Conservation (phyloP, 2,888 invertebrate genomes). For the Philhelius pedissequus region DNA sequence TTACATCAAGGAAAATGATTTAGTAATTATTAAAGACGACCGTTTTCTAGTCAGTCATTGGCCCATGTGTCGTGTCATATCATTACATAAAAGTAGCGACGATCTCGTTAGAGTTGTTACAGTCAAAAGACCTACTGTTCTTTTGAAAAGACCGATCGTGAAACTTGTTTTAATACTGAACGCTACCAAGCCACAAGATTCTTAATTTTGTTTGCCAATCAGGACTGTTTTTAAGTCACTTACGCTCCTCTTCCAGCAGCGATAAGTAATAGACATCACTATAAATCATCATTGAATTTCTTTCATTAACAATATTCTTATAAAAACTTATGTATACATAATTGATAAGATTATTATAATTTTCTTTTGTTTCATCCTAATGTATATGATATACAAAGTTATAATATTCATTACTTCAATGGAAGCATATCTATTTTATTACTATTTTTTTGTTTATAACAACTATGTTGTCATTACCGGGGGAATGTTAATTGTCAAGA, state of each 20-base stretch:
- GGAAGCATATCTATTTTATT: too few species aligned
- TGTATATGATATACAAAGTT: too few species aligned
- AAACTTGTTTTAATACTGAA: background rate
- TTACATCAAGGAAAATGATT: constrained; percentile 11
- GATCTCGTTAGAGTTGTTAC: background rate
- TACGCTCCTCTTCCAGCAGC: background rate
- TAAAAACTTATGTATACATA: too few species aligned
- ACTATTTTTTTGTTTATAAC: too few species aligned
- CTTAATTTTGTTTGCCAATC: background rate
- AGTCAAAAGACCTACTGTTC: background rate
- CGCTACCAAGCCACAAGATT: background rate
- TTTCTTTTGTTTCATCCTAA: too few species aligned
- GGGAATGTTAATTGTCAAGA: too few species aligned
- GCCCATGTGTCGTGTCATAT: background rate
- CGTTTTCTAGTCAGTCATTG: background rate
- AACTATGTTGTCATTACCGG: too few species aligned
- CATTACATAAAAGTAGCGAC: background rate
- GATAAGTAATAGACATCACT: background rate
- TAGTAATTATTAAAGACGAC: background rate
- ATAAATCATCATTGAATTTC: background rate
- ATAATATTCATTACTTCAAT: too few species aligned
- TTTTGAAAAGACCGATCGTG: background rate
- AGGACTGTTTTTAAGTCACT: background rate
- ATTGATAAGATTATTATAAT: too few species aligned
- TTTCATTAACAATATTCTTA: too few species aligned